phyloP scores from a whole-genome alignment of 2,888 invertebrate genomes.

The Sarcophaga variegata region DNA sequence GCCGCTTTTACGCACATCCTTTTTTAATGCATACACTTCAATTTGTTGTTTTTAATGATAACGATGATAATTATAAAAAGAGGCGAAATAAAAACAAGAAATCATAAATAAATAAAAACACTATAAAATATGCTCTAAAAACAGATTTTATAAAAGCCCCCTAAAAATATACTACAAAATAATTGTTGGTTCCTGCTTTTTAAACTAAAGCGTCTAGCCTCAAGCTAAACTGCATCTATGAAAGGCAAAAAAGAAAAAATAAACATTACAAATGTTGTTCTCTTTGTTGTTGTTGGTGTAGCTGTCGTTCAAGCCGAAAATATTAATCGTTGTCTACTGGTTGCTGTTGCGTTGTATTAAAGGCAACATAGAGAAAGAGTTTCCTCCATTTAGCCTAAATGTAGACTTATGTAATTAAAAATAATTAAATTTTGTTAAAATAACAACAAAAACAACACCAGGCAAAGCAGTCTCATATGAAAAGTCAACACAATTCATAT shows the following conservation, averaged over 20 bases:
- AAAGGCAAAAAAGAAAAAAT: too few species aligned
- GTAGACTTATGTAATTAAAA: constrained; percentile 49
- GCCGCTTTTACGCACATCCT: too few species aligned
- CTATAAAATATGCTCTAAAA: background rate
- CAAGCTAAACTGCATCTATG: background rate
- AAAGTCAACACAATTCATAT: background rate
- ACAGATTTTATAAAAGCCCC: background rate
- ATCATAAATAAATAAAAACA: background rate
- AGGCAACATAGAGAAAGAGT: background rate
- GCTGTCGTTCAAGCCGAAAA: background rate
- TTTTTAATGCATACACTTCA: too few species aligned
- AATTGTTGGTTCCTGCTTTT: background rate
- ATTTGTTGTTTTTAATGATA: too few species aligned
- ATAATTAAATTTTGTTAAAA: constrained; percentile 59
- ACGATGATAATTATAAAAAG: background rate
- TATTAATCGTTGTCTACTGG: constrained; percentile 8
- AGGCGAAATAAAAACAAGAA: background rate
- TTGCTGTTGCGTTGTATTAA: constrained; percentile 7
- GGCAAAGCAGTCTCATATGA: constrained; percentile 1
- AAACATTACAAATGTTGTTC: too few species aligned
- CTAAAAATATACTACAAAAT: background rate
- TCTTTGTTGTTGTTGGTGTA: too few species aligned
- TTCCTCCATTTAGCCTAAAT: constrained; percentile 42
- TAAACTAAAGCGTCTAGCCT: background rate
- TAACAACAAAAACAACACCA: constrained; percentile 32